Evolutionary conservation across 1,140 invertebrate species (phyloP).

Genomic region (Cardiocondyla obscurior): DNA sequence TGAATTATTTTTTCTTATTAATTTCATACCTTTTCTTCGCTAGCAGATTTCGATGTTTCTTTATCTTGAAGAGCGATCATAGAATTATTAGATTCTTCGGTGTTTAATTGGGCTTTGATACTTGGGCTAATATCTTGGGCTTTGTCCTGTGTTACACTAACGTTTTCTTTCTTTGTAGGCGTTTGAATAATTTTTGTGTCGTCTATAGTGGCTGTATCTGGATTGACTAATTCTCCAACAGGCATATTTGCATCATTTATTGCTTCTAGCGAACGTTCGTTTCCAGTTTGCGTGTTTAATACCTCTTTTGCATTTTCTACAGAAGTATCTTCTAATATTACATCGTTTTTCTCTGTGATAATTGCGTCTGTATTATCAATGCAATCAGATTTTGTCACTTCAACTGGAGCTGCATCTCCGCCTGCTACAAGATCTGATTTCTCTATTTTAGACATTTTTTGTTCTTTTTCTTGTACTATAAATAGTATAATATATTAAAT

Average conservation of each 20-base stretch:
- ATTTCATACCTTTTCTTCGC: background rate
- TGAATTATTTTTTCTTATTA: background rate
- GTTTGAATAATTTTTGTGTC: background rate
- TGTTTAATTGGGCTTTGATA: no score
- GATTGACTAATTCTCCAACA: background rate
- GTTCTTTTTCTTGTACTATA: slow-evolving; percentile 38
- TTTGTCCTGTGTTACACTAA: background rate
- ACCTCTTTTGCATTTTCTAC: background rate
- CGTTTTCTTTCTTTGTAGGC: background rate
- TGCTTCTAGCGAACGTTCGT: background rate
- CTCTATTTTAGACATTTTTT: slow-evolving; percentile 48
- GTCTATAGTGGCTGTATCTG: background rate
- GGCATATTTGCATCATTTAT: background rate
- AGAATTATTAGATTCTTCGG: background rate
- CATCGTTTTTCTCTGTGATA: background rate
- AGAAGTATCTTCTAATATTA: background rate
- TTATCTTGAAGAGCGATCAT: background rate
- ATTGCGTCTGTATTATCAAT: background rate
- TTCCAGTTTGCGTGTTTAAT: background rate
- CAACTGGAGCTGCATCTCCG: background rate
- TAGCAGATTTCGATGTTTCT: background rate
- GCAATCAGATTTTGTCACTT: background rate
- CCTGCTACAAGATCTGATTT: background rate
- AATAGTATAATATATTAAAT: no score
- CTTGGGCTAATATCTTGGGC: background rate